Percentiles rank a stretch among this genome's conserved stretches.
Evolutionary conservation across 2,888 invertebrate species (phyloP).

Genomic region (Carterocephalus palaemon): DNA sequence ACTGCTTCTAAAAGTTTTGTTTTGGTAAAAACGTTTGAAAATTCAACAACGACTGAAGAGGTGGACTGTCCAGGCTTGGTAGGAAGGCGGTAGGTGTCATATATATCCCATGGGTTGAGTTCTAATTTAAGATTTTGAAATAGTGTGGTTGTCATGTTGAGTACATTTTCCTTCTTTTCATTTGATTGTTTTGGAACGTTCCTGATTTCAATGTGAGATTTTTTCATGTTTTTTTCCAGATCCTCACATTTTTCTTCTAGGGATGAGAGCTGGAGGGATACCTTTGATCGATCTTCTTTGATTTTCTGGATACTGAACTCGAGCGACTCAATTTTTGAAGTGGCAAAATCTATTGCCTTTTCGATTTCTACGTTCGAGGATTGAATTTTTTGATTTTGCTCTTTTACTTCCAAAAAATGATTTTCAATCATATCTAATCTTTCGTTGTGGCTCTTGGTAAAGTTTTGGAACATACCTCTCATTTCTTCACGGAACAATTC

Average conservation of each 20-base stretch:
- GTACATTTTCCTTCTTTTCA: background rate
- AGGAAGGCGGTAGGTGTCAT: background rate
- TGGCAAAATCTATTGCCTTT: background rate
- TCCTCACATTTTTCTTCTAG: background rate
- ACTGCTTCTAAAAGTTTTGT: background rate
- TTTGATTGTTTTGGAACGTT: background rate
- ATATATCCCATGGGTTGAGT: background rate
- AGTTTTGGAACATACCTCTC: background rate
- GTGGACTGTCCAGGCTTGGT: background rate
- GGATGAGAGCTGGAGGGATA: background rate
- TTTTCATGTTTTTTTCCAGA: background rate
- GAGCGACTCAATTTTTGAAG: background rate
- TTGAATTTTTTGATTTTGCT: background rate
- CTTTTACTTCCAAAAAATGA: background rate
- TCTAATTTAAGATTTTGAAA: no score
- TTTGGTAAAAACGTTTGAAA: background rate
- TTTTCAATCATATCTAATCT: background rate
- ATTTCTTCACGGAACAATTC: background rate
- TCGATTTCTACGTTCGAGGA: background rate
- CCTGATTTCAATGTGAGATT: background rate
- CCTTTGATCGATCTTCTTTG: background rate
- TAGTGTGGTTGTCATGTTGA: background rate
- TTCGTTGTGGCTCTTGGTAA: background rate
- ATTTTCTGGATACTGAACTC: background rate
- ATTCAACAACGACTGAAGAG: background rate